Conservation (phyloP, 1,140 invertebrate species). For the Trachelipus rathkii region DNA sequence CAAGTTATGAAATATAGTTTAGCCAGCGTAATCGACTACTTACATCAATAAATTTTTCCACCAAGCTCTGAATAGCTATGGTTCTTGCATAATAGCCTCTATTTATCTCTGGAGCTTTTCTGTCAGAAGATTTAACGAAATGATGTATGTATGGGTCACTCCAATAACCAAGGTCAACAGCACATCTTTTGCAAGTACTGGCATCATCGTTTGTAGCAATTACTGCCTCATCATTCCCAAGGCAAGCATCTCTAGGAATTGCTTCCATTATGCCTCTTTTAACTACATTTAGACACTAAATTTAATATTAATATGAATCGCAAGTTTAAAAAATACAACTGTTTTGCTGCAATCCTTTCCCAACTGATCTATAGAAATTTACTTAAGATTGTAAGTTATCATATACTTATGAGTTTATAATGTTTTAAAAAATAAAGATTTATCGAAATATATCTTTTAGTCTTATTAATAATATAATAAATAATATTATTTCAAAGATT, state of each 20-base stretch:
- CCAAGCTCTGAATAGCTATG: conserved; percentile 62
- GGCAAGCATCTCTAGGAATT: background rate
- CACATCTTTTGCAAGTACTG: conserved; percentile 29
- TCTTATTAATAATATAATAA: too few relatives aligned
- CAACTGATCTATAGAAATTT: too few relatives aligned
- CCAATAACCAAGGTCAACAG: conserved; percentile 53
- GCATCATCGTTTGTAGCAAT: conserved; percentile 33
- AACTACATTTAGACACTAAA: too few relatives aligned
- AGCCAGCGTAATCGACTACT: background rate
- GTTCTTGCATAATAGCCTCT: conserved; percentile 93
- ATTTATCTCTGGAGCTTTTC: conserved; percentile 94
- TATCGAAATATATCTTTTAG: too few relatives aligned
- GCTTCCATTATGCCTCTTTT: background rate
- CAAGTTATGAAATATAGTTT: too few relatives aligned
- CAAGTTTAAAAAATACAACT: too few relatives aligned
- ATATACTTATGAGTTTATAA: too few relatives aligned
- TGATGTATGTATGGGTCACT: conserved; percentile 82
- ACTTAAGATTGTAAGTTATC: too few relatives aligned
- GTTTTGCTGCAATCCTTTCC: too few relatives aligned
- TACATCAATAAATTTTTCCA: conserved; percentile 45
- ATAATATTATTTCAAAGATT: too few relatives aligned
- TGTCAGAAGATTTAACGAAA: conserved; percentile 66
- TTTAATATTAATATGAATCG: too few relatives aligned
- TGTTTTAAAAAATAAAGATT: too few relatives aligned
- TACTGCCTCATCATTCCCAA: conserved; percentile 24